A percentile compares a stretch with the other conserved stretches of the same genome.
Evolutionary conservation across 2,113 vertebrate species (phyloP).

Genomic region (Dasyornis broadbenti): DNA sequence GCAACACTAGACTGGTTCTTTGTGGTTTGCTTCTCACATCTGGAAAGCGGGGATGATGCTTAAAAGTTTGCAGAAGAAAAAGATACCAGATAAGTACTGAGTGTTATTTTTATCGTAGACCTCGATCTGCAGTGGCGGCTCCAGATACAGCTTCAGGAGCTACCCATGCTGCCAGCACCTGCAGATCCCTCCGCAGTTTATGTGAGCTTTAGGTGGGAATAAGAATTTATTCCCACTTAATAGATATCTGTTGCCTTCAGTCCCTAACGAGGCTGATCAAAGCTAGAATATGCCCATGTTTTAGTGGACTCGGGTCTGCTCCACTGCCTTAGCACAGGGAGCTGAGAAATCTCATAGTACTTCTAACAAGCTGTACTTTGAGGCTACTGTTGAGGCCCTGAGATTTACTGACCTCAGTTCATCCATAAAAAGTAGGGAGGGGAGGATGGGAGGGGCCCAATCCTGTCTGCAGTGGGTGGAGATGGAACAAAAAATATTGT

Average conservation of each 20-base stretch:
- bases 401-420: not conserved
- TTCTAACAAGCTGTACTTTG: not conserved
- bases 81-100: not conserved
- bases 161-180: constrained; percentile 6
- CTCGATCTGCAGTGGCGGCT: not conserved
- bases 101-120: constrained; percentile 19
- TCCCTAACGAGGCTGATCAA: not conserved
- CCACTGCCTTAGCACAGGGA: accelerated
- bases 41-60: not conserved
- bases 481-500: not conserved
- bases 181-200: not conserved
- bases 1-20: not conserved
- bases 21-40: not conserved
- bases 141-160: constrained; percentile 22
- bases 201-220: not conserved
- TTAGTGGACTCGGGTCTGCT: not conserved
- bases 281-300: not conserved
- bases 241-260: not conserved
- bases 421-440: not conserved
- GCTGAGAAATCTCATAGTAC: not conserved
- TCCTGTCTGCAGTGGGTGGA: not conserved
- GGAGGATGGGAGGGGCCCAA: not conserved
- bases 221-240: not conserved
- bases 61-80: constrained; percentile 1
- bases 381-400: not conserved